Evolutionary conservation across 2,797 vertebrate genomes (phyloP).

Genomic region (Chaenodraco wilsoni): DNA sequence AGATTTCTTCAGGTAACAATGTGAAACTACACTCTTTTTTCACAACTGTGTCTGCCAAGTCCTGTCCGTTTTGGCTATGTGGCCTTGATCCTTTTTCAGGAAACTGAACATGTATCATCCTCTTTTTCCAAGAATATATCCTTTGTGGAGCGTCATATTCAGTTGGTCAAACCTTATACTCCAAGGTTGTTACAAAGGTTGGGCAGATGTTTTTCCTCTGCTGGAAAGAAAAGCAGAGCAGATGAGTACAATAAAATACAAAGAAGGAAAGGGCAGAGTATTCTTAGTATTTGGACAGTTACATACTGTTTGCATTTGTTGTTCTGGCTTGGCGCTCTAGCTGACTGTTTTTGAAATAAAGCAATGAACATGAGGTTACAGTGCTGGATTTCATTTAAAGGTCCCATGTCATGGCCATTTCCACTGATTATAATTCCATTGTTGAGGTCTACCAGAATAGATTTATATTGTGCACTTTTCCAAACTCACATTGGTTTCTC

Average conservation of each 20-base stretch:
- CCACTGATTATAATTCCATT: too few relatives aligned
- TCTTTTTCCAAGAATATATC: conserved; percentile 52
- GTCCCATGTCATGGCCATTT: too few relatives aligned
- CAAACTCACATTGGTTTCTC: too few relatives aligned
- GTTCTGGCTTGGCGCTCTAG: conserved; percentile 23
- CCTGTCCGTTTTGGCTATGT: conserved; percentile 21
- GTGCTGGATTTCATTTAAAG: conserved; percentile 13
- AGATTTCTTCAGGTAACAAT: conserved; percentile 42
- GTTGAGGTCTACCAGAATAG: too few relatives aligned
- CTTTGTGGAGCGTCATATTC: conserved; percentile 59
- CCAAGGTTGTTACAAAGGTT: conserved; percentile 58
- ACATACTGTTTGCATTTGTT: conserved; percentile 16
- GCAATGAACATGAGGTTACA: conserved; percentile 31
- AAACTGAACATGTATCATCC: conserved; percentile 39
- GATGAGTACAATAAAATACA: conserved; percentile 67
- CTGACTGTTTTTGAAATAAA: conserved; percentile 31
- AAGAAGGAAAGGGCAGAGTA: conserved; percentile 44
- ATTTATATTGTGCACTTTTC: too few relatives aligned
- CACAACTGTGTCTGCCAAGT: conserved; percentile 11
- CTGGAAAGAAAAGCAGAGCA: conserved; percentile 51
- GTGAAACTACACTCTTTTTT: conserved; percentile 11
- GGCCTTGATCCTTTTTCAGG: conserved; percentile 51
- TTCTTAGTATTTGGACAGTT: conserved; percentile 30
- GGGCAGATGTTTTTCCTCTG: conserved; percentile 54
- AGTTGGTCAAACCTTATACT: conserved; percentile 45